These are phyloP conservation scores for Dryocosmus kuriphilus DNA, from an alignment of 2,888 invertebrate species.

Conservation along the genomic window DNA sequence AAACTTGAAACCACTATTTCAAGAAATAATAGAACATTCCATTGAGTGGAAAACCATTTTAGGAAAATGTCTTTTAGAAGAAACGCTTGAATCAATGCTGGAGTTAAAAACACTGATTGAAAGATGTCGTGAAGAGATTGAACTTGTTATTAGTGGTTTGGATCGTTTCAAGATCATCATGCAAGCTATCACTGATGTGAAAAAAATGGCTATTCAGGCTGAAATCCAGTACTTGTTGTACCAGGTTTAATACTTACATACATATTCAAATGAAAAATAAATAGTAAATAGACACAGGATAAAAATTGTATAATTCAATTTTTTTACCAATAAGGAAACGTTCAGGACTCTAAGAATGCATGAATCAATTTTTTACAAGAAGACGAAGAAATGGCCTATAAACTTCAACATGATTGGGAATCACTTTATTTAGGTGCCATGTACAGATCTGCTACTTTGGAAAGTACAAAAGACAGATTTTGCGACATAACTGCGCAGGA, in stretches of 20 bases:
- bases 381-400: constrained; percentile 81
- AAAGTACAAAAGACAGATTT: constrained; percentile 92
- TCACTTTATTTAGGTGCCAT: constrained; percentile 84
- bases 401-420: constrained; percentile 85
- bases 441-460: constrained; percentile 84
- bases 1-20: constrained; percentile 85
- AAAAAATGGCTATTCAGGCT: constrained; percentile 86
- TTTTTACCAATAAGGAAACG: constrained; percentile 81
- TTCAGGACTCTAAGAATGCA: constrained; percentile 88
- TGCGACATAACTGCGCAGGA: constrained; percentile 88
- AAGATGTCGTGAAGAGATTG: constrained; percentile 83
- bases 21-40: constrained; percentile 86
- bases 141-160: constrained; percentile 87
- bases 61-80: constrained; percentile 84
- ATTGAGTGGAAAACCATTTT: constrained; percentile 88
- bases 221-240: constrained; percentile 86
- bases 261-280: background rate
- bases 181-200: constrained; percentile 88
- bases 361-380: constrained; percentile 81
- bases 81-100: constrained; percentile 84
- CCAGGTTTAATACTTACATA: constrained; percentile 60
- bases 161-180: constrained; percentile 91
- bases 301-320: constrained; percentile 62
- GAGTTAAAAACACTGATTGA: constrained; percentile 85
- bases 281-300: background rate